Conservation (phyloP, 23 tunicate species). For the Halocynthia aurantium region DNA sequence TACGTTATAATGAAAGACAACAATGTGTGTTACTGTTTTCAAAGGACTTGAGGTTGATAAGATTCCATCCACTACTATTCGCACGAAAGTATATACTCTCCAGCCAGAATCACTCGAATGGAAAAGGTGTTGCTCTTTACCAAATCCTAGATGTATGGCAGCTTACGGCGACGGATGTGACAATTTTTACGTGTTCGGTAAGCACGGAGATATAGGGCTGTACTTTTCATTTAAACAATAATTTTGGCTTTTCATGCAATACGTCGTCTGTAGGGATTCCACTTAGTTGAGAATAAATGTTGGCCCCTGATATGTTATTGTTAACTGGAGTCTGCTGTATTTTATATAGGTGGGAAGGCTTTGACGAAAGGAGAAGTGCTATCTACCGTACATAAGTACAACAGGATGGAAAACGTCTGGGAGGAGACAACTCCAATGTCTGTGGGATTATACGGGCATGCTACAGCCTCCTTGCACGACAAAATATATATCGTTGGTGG, state of each 20-base stretch:
- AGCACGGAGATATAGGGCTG: neutral
- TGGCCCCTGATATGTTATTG: neutral
- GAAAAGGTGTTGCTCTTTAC: slow-evolving; percentile 32
- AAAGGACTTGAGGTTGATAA: slow-evolving; percentile 60
- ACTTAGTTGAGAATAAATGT: neutral
- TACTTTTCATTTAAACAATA: too few relatives aligned
- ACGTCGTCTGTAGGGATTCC: neutral
- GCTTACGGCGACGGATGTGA: slow-evolving; percentile 59
- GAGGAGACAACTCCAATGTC: slow-evolving; percentile 24
- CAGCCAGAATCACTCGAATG: slow-evolving; percentile 38
- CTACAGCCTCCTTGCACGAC: slow-evolving; percentile 42
- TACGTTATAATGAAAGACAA: too few relatives aligned
- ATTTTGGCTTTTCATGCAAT: too few relatives aligned
- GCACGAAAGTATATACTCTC: slow-evolving; percentile 40
- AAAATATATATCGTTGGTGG: slow-evolving; percentile 57
- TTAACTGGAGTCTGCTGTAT: neutral
- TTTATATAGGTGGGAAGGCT: slow-evolving; percentile 57
- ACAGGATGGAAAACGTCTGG: slow-evolving; percentile 45
- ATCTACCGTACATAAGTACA: slow-evolving; percentile 37
- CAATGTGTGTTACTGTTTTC: neutral
- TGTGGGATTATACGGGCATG: slow-evolving; percentile 60
- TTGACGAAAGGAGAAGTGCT: slow-evolving; percentile 37
- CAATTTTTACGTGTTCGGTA: slow-evolving; percentile 50
- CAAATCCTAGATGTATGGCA: slow-evolving; percentile 68
- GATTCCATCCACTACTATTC: slow-evolving; percentile 13